Evolutionary conservation across 1,140 invertebrate species (phyloP).

Genomic region (Geopemphigus sp.): DNA sequence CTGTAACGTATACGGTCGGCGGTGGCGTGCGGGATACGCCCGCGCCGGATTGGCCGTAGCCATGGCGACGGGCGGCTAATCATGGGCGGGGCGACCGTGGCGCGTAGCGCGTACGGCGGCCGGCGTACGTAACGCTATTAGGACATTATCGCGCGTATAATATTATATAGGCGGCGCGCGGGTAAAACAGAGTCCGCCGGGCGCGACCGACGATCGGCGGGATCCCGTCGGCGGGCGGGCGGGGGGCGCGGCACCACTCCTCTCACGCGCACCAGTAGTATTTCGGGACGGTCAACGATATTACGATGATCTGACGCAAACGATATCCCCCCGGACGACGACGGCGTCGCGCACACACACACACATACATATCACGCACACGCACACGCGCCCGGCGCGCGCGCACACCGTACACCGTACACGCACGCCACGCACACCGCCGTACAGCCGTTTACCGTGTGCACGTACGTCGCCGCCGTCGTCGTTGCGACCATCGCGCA

Average conservation of each 20-base stretch:
- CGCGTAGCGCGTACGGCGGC: not conserved
- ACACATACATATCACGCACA: no score
- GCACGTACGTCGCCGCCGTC: conserved; percentile 15
- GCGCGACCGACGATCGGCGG: not conserved
- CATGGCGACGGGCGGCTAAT: conserved; percentile 52
- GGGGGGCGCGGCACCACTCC: not conserved
- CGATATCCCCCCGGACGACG: conserved; percentile 56
- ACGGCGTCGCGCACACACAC: no score
- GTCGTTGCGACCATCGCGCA: not conserved
- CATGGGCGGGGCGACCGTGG: conserved; percentile 50
- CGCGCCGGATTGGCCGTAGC: conserved; percentile 51
- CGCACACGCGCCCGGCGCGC: not conserved
- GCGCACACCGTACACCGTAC: not conserved
- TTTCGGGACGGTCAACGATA: conserved; percentile 54
- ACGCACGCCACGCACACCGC: conserved; percentile 20
- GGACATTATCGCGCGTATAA: not conserved
- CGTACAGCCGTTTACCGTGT: not conserved
- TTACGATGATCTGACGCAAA: conserved; percentile 56
- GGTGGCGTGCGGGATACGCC: conserved; percentile 24
- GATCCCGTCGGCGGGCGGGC: conserved; percentile 3
- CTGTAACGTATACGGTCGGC: conserved; percentile 46
- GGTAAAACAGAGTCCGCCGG: not conserved
- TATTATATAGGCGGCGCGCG: not conserved
- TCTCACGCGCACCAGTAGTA: conserved; percentile 53
- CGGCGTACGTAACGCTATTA: no score